A percentile compares a stretch with the other conserved stretches of the same genome.
Conservation (phyloP, 2,113 vertebrate genomes). For the Neolamprologus longior region DNA sequence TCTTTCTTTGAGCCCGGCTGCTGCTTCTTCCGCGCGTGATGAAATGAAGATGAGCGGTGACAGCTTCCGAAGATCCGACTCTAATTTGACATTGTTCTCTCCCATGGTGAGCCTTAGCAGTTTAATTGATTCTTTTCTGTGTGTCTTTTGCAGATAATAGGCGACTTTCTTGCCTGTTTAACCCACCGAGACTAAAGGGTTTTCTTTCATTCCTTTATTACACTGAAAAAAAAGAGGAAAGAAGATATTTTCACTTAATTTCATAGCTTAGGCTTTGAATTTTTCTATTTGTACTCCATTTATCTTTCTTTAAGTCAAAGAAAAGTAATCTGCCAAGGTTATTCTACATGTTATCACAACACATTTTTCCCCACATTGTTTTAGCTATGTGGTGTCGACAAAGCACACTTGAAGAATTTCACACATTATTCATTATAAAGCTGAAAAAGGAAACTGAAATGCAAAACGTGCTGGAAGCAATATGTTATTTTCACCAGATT, state of each 20-base stretch:
- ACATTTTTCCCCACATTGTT: accelerated
- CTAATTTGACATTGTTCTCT: constrained; percentile 36
- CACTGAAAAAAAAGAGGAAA: neutral
- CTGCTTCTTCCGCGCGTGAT: neutral
- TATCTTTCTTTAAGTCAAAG: neutral
- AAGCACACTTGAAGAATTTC: neutral
- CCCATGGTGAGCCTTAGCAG: neutral
- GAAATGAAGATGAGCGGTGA: neutral
- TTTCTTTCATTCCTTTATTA: neutral
- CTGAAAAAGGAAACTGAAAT: neutral
- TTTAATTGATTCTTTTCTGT: constrained; percentile 28
- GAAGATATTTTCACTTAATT: neutral
- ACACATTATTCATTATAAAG: neutral
- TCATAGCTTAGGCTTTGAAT: neutral
- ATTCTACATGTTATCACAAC: neutral
- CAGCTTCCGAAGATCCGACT: neutral
- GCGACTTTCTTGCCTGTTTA: neutral
- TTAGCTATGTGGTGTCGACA: neutral
- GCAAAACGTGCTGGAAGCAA: neutral
- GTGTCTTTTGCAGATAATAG: neutral
- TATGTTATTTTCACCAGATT: neutral
- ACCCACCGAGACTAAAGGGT: neutral
- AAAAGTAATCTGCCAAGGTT: neutral
- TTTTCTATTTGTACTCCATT: neutral
- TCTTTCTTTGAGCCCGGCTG: neutral